phyloP scores from a whole-genome alignment of 2,797 vertebrate species.

The Buphagus erythrorhynchus region DNA sequence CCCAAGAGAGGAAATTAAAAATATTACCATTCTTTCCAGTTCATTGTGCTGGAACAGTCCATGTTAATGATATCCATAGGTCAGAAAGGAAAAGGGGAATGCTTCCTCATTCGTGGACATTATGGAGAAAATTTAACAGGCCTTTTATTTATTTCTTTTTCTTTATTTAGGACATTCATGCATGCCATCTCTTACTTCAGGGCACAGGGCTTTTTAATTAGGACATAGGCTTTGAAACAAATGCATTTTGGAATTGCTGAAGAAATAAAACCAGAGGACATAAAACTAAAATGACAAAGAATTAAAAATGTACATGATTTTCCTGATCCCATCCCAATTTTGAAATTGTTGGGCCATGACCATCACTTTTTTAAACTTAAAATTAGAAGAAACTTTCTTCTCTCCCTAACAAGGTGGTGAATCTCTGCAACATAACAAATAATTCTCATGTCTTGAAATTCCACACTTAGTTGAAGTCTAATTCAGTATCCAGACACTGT shows the following conservation, averaged over 20 bases:
- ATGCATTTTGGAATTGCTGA: neutral
- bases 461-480: neutral
- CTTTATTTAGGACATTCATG: slow-evolving; percentile 41
- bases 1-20: slow-evolving; percentile 68
- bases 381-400: neutral
- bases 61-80: slow-evolving; percentile 50
- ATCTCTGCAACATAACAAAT: neutral
- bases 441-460: neutral
- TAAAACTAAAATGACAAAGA: neutral
- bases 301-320: neutral
- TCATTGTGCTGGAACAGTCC: slow-evolving; percentile 63
- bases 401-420: neutral
- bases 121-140: neutral
- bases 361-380: neutral
- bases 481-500: neutral
- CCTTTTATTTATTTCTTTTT: slow-evolving; percentile 9
- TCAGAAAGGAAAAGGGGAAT: slow-evolving; percentile 11
- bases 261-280: neutral
- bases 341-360: neutral
- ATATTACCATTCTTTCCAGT: slow-evolving; percentile 59
- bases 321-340: neutral
- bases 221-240: slow-evolving; percentile 3
- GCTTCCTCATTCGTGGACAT: neutral
- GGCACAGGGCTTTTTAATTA: slow-evolving; percentile 33
- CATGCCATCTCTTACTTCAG: neutral